phyloP scores from a whole-genome alignment of 2,888 invertebrate species.

The Stenodema calcarata region DNA sequence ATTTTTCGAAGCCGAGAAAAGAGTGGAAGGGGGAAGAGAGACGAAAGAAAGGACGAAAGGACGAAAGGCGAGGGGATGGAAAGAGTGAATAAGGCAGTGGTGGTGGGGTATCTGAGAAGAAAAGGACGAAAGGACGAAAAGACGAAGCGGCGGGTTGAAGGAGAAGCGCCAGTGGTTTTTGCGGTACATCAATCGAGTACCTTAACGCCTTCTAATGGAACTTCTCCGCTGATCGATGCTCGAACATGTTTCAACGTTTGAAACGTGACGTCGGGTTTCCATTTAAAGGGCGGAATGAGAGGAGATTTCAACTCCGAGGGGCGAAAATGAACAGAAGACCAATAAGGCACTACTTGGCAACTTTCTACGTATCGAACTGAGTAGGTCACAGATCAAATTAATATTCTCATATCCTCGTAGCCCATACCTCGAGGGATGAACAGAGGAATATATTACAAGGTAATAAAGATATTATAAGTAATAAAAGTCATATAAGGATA shows the following conservation, averaged over 20 bases:
- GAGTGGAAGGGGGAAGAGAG: neutral
- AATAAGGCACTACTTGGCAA: no score
- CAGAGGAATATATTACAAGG: no score
- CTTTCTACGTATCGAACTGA: no score
- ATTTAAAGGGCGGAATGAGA: neutral
- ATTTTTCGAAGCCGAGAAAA: slow-evolving; percentile 37
- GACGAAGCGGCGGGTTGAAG: neutral
- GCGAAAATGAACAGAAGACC: neutral
- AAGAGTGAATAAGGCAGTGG: neutral
- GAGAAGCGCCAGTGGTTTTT: slow-evolving; percentile 27
- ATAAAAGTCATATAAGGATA: no score
- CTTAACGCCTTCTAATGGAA: slow-evolving; percentile 45
- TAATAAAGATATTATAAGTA: no score
- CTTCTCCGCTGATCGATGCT: neutral
- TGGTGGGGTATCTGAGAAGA: neutral
- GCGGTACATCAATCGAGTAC: slow-evolving; percentile 41
- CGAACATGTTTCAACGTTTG: slow-evolving; percentile 10
- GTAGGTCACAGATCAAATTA: no score
- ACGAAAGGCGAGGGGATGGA: neutral
- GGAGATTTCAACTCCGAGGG: neutral
- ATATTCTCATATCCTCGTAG: no score
- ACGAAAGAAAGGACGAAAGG: neutral
- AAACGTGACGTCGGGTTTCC: neutral
- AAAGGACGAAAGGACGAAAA: neutral
- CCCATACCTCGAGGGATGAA: no score